Evolutionary conservation across 1,140 invertebrate species (phyloP), one percentile per base, ranked within the genome.

Genomic region (Cephus cinctus): DNA sequence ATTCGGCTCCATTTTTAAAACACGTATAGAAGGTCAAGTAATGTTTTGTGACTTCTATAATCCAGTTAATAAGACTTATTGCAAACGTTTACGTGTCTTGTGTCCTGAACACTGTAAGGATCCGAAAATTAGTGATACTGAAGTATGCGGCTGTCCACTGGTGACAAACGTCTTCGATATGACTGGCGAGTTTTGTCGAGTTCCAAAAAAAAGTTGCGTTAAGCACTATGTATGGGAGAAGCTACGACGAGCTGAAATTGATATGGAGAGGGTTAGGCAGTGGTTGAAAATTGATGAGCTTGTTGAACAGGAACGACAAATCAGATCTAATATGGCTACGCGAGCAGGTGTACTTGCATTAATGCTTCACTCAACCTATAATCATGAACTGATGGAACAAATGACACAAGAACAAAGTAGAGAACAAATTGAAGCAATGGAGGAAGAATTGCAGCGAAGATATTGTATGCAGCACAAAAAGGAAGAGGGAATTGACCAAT

Each of bases 11-110:
- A 86, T 92, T 35, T 96, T 92, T 61, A 92, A 96, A 67, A 97
- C 95, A 0, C 81, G 90, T 35, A 96, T 98, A 54, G 95, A 98
- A 73, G 91, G 91, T 11, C 86, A 91, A 74, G 90, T 92, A 63
- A 96, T 99, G 88, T 98, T 99, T 71, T 99, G 97, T 72, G 96
- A 99, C 66, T 94, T 90, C 71, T 98, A 90, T 69, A 98, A 98
- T 77, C 82, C 89, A 3, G 77, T 82, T 2, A 94, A 90, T 63
- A 82, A 86, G 43, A 98, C 95, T 0, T 99, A 98, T 66, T 99
- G 96, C 75, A 99, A 98, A 76, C 76, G 96, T 38, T 74, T 99
- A 11, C 83, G 92, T 56, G 93, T 98, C 2, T 80, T 99, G 16
- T 99, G 97, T 75, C 95, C 97, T 0, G 97, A 99, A 65, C 97